Conservation (phyloP, 2,797 vertebrate species). For the Anisognathus igniventris region DNA sequence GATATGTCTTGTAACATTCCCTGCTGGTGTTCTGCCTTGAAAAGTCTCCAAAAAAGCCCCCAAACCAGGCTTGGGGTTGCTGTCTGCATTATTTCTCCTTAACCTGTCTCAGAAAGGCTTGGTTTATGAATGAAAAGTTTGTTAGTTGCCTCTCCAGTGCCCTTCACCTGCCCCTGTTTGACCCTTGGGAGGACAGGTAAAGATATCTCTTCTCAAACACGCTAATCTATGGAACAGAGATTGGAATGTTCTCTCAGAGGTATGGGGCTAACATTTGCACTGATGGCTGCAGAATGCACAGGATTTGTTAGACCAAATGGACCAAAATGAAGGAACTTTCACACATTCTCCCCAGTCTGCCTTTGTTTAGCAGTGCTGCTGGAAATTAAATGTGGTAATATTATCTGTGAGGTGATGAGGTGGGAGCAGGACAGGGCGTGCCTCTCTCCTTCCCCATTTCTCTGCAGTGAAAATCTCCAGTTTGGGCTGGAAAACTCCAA, state of each 20-base stretch:
- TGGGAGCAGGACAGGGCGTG: accelerated
- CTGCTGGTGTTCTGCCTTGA: background rate
- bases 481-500: background rate
- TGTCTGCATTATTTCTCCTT: background rate
- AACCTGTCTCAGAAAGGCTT: background rate
- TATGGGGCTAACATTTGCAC: background rate
- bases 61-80: background rate
- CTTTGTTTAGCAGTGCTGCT: background rate
- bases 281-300: background rate
- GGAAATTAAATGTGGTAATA: background rate
- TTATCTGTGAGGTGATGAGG: background rate
- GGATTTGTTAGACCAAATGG: background rate
- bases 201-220: background rate
- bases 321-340: background rate
- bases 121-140: background rate
- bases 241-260: background rate
- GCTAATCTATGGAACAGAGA: background rate
- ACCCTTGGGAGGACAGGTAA: background rate
- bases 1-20: background rate
- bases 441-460: background rate
- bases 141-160: background rate
- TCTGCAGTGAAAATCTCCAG: background rate
- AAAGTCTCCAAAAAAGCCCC: background rate
- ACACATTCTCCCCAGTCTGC: background rate
- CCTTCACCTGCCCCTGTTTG: background rate